Evolutionary conservation across 2,113 vertebrate genomes (phyloP), one percentile per base, ranked within the genome.

Genomic region (Gymnarchus niloticus): DNA sequence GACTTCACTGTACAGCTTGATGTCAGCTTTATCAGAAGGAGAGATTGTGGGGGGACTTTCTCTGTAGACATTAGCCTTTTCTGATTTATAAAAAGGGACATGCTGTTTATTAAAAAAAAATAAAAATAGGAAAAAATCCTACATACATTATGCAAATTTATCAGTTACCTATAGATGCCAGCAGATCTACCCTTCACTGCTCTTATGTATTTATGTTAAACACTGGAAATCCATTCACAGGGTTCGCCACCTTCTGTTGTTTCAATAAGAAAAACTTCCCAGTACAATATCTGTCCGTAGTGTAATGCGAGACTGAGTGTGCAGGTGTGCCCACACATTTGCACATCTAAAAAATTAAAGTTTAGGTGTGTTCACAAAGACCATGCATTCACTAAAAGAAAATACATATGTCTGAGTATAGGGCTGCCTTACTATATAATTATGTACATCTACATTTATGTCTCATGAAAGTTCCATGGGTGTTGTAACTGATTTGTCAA

Each of bases 1-100:
- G 94, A 93, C 92, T 92, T 94, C 94, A 93, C 92, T 95, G 91
- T 95, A 95, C 91, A 95, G 95, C 94, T 95, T 94, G 91, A 94
- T 93, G 92, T 94, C 94, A 92, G 91, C 90, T 88, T 90, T 93
- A 93, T 92, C 93, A 92, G 90, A 93, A 91, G 92, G 92, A 93
- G 90, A 92, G 90, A 90, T 92, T 93, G 93, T 89, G 93, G 93
- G 93, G 93, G 90, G 93, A 12, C 90, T 92, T 91, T 90, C 89
- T 92, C 91, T 93, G 89, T 93, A 95, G 94, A 94, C 87, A 91
- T 93, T 92, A 92, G 93, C 92, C 94, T 94, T 93, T 94, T 93
- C 92, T 92, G 93, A 91, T 94, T 95, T 94, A 92, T 94, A 93
- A 94, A 89, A 91, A 89, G 88, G 83, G 87, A 89, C 88, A 93